Conservation (phyloP, 2,113 vertebrate species). For the Platysternon megacephalum region DNA sequence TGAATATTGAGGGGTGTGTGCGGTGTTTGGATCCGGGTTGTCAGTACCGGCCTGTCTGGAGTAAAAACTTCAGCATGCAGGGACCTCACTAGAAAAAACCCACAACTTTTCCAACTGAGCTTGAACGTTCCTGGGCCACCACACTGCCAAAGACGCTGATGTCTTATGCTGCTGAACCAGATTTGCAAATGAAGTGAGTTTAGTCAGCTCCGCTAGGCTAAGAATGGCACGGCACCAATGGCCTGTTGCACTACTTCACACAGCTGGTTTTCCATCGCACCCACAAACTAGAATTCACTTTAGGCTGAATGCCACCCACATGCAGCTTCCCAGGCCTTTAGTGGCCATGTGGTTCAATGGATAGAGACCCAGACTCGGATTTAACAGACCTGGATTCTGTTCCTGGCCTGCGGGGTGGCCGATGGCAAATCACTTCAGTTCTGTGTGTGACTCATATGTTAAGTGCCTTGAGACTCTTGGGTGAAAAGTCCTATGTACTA, state of each 20-base stretch:
- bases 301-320: fast-evolving
- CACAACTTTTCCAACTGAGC: neutral
- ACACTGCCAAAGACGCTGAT: neutral
- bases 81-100: neutral
- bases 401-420: neutral
- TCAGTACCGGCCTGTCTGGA: neutral
- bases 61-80: neutral
- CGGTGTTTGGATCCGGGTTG: neutral
- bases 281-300: fast-evolving
- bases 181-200: fast-evolving
- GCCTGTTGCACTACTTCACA: fast-evolving
- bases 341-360: neutral
- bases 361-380: fast-evolving
- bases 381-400: neutral
- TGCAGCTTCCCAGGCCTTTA: fast-evolving
- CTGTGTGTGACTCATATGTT: fast-evolving
- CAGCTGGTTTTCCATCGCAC: fast-evolving
- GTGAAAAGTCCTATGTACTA: fast-evolving
- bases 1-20: neutral
- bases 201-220: neutral
- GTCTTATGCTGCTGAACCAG: neutral
- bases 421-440: fast-evolving
- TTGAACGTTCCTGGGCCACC: neutral
- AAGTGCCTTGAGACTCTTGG: fast-evolving
- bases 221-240: fast-evolving